Evolutionary conservation across 2,888 invertebrate genomes (phyloP).

Genomic region (Lithophane leautieri): DNA sequence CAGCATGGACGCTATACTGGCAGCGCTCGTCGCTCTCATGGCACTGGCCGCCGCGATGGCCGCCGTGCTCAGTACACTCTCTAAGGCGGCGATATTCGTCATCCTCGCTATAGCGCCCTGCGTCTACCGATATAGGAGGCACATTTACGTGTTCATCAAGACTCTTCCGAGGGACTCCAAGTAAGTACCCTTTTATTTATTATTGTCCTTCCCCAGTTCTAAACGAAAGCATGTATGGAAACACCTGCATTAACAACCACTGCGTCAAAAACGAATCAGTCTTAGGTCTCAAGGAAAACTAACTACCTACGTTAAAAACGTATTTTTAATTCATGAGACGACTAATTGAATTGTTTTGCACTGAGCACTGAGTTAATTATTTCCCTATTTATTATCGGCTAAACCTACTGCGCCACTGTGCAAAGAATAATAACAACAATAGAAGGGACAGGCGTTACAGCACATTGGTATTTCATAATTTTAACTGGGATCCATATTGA

Average conservation of each 20-base stretch:
- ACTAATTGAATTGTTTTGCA: slow-evolving; percentile 22
- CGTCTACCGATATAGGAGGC: slow-evolving; percentile 89
- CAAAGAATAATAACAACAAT: slow-evolving; percentile 46
- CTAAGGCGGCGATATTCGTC: slow-evolving; percentile 94
- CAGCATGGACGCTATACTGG: slow-evolving; percentile 90
- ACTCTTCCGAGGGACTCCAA: slow-evolving; percentile 92
- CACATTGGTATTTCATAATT: slow-evolving; percentile 24
- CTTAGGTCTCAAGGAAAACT: slow-evolving; percentile 26
- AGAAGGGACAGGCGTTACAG: neutral
- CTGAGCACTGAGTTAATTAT: slow-evolving; percentile 12
- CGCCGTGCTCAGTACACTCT: slow-evolving; percentile 91
- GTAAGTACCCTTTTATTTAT: slow-evolving; percentile 87
- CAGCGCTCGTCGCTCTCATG: slow-evolving; percentile 88
- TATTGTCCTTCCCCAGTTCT: slow-evolving; percentile 31
- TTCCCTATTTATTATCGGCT: slow-evolving; percentile 17
- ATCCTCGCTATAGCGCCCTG: slow-evolving; percentile 89
- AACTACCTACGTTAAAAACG: neutral
- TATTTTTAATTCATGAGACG: slow-evolving; percentile 27
- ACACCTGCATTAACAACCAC: slow-evolving; percentile 58
- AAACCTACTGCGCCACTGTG: slow-evolving; percentile 21
- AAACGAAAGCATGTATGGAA: slow-evolving; percentile 38
- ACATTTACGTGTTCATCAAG: slow-evolving; percentile 91
- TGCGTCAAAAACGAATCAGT: slow-evolving; percentile 53
- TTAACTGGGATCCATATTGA: neutral
- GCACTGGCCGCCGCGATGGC: slow-evolving; percentile 90